Base-by-base conservation (phyloP, 2,888 invertebrate species). In the Limnephilus marmoratus region DNA sequence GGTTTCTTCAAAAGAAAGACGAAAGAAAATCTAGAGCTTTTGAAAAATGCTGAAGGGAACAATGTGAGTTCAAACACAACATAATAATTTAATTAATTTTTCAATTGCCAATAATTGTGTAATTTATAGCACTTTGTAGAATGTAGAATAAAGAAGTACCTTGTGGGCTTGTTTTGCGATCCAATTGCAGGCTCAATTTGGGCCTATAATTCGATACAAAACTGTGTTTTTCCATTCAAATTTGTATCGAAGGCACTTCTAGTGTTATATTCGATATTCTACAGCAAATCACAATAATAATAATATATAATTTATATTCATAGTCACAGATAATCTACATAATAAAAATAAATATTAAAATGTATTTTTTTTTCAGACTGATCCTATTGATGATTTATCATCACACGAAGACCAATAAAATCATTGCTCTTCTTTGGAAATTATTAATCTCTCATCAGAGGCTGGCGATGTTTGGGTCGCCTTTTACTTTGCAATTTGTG, bases 1-100 rank as follows among this genome's bases (percentile, higher is more conserved):
- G 95, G 95, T 0, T 96, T 96, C 94, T 96, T 96, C 94, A 94
- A 95, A 92, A 94, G 96, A 68, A 94, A 94, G 91, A 94, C 95
- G 85, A 95, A 95, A 94, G 93, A 94, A 45, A 94, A 95, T 90
- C 94, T 96, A 81, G 34, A 94, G 82, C 87, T 93, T 7, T 92
- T 95, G 15, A 94, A 94, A 90, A 94, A 93, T 68, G 94, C 94
- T 93, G 94, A 94, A 88, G 53, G 81, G 4, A 87, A 45, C 41
- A 86, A 45, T 94, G 93, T 89, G 37, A 91, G 91, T 45, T 12
- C 82, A 29, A 81, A 31, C n/a, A 37, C 83, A 53, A 53, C 4
- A 53, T 4, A 41, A 41, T 41, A 7, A 41, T 53, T 53, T 18
- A 15, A 13, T 4, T 18, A 53, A 53, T 45, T 53, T 53, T 18